Evolutionary conservation across 2,888 invertebrate genomes (phyloP).

Genomic region (Dastarcus helophoroides): DNA sequence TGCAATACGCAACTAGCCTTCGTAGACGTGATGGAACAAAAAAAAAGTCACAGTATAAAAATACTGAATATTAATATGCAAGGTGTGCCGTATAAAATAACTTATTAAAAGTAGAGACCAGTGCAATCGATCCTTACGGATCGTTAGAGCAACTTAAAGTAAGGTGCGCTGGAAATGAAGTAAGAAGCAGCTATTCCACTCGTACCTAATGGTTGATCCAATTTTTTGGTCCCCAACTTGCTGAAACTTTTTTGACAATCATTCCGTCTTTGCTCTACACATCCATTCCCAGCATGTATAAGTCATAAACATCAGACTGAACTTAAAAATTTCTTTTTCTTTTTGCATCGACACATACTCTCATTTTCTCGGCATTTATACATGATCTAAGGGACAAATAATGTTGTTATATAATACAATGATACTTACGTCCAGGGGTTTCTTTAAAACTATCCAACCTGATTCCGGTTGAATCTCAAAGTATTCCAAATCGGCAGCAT

Average conservation of each 20-base stretch:
- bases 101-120: slow-evolving; percentile 40
- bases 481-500: slow-evolving; percentile 83
- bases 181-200: slow-evolving; percentile 48
- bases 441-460: slow-evolving; percentile 93
- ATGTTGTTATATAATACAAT: no score
- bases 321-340: no score
- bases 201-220: slow-evolving; percentile 29
- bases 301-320: no score
- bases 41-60: slow-evolving; percentile 1
- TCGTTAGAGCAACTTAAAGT: slow-evolving; percentile 53
- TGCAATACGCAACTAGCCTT: no score
- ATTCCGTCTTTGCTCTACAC: no score
- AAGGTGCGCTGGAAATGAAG: slow-evolving; percentile 59
- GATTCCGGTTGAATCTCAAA: slow-evolving; percentile 95
- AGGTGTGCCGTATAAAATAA: slow-evolving; percentile 54
- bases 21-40: no score
- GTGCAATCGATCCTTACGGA: slow-evolving; percentile 35
- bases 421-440: slow-evolving; percentile 91
- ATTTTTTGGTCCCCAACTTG: slow-evolving; percentile 11
- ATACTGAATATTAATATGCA: slow-evolving; percentile 27
- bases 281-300: no score
- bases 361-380: no score
- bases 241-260: no score
- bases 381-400: no score
- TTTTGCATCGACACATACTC: no score